Evolutionary conservation across 2,888 invertebrate species (phyloP).

Genomic region (Neria commutata): DNA sequence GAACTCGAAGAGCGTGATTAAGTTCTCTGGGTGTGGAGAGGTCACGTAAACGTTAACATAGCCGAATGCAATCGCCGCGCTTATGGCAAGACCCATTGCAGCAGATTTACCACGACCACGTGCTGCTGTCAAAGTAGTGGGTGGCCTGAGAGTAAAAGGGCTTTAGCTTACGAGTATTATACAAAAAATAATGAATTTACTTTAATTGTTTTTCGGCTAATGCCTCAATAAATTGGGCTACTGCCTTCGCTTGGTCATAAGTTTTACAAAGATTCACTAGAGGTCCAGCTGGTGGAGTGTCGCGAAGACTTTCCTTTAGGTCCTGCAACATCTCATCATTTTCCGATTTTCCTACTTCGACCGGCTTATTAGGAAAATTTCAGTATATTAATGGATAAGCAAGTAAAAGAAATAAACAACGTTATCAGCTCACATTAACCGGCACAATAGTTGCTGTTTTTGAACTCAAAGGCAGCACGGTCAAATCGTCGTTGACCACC

Average conservation of each 20-base stretch:
- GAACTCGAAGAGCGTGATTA: slow-evolving; percentile 97
- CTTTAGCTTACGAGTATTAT: neutral
- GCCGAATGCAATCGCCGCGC: slow-evolving; percentile 81
- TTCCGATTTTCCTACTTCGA: slow-evolving; percentile 53
- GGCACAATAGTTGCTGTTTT: slow-evolving; percentile 83
- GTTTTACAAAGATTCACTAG: slow-evolving; percentile 90
- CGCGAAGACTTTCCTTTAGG: slow-evolving; percentile 81
- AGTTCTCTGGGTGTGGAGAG: slow-evolving; percentile 96
- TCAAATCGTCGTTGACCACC: slow-evolving; percentile 93
- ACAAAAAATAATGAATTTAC: slow-evolving; percentile 34
- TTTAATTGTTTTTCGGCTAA: slow-evolving; percentile 86
- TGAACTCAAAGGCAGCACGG: slow-evolving; percentile 90
- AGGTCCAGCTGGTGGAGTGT: slow-evolving; percentile 90
- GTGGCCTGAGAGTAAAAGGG: slow-evolving; percentile 67
- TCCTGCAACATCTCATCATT: slow-evolving; percentile 71
- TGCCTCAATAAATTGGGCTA: slow-evolving; percentile 92
- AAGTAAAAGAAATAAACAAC: neutral
- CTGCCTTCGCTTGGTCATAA: slow-evolving; percentile 89
- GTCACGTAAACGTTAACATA: slow-evolving; percentile 93
- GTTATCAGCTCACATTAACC: slow-evolving; percentile 63
- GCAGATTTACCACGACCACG: slow-evolving; percentile 99
- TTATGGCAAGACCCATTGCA: slow-evolving; percentile 90
- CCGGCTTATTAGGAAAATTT: slow-evolving; percentile 37
- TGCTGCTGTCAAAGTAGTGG: slow-evolving; percentile 93
- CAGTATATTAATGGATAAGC: neutral